Conservation (phyloP, 53 echinoderm and acorn worm genomes). For the Holothuria leucospilota region DNA sequence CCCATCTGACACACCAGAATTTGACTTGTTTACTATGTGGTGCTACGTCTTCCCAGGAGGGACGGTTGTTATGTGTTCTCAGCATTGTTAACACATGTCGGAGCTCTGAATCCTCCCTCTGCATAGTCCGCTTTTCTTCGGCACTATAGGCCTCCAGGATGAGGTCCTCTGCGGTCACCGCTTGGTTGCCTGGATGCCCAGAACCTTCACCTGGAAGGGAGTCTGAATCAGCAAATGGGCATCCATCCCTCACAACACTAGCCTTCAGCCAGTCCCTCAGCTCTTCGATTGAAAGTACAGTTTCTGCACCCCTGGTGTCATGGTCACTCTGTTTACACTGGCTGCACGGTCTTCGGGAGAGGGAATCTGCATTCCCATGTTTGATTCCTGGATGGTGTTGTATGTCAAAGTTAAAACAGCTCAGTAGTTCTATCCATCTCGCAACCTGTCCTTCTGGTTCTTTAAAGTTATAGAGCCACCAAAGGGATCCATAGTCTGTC, state of each 20-base stretch:
- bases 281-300: neutral
- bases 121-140: neutral
- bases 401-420: slow-evolving; percentile 14
- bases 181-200: neutral
- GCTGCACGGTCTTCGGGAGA: slow-evolving; percentile 9
- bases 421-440: slow-evolving; percentile 8
- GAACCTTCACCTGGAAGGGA: neutral
- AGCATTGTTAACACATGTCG: neutral
- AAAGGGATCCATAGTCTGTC: slow-evolving; percentile 41
- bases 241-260: neutral
- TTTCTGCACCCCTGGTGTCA: neutral
- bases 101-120: slow-evolving; percentile 23
- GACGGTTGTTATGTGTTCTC: neutral
- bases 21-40: neutral
- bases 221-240: neutral
- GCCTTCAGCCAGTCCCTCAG: too few species aligned
- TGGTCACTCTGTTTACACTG: slow-evolving; percentile 12
- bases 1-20: slow-evolving; percentile 43
- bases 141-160: neutral
- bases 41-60: slow-evolving; percentile 17
- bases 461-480: slow-evolving; percentile 43
- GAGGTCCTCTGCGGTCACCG: neutral
- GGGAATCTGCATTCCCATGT: slow-evolving; percentile 41
- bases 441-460: too few species aligned
- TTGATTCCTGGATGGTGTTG: slow-evolving; percentile 7